A percentile compares a stretch with the other conserved stretches of the same genome.
Evolutionary conservation across 1,140 invertebrate genomes (phyloP).

Genomic region (Hyles euphorbiae): DNA sequence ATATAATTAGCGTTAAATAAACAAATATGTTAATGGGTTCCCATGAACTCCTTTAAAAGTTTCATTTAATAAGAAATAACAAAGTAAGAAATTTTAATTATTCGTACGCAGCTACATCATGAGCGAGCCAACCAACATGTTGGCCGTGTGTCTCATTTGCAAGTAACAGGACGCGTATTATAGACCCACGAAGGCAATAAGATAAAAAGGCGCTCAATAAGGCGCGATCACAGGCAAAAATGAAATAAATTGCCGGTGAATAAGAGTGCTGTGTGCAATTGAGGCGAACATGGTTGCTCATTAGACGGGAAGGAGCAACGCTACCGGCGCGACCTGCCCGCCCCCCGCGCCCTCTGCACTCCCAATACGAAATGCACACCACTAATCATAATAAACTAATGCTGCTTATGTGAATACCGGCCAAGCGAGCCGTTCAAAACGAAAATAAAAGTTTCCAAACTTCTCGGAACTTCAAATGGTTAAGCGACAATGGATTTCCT

Average conservation of each 20-base stretch:
- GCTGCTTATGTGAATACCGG: not conserved
- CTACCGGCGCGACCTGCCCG: constrained; percentile 24
- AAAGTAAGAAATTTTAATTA: constrained; percentile 66
- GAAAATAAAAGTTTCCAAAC: constrained; percentile 37
- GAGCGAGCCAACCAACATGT: constrained; percentile 60
- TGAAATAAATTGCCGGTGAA: constrained; percentile 74
- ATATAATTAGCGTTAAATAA: constrained; percentile 12
- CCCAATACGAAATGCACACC: not conserved
- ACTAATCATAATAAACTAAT: constrained; percentile 8
- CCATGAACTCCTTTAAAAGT: constrained; percentile 16
- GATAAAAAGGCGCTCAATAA: constrained; percentile 72
- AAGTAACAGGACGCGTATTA: constrained; percentile 71
- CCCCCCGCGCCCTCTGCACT: constrained; percentile 4
- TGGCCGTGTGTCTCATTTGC: constrained; percentile 68
- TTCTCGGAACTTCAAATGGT: constrained; percentile 54
- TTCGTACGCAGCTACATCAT: constrained; percentile 58
- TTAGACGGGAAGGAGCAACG: constrained; percentile 47
- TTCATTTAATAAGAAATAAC: constrained; percentile 39
- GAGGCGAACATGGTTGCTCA: constrained; percentile 70
- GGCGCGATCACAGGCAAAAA: constrained; percentile 73
- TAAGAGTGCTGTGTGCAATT: constrained; percentile 72
- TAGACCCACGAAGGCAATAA: constrained; percentile 71
- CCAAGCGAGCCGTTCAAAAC: constrained; percentile 6
- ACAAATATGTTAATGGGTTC: constrained; percentile 20
- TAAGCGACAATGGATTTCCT: constrained; percentile 46